Evolutionary conservation across 2,113 vertebrate species (phyloP), one percentile per base, ranked within the genome.

Genomic region (Aepyceros melampus): DNA sequence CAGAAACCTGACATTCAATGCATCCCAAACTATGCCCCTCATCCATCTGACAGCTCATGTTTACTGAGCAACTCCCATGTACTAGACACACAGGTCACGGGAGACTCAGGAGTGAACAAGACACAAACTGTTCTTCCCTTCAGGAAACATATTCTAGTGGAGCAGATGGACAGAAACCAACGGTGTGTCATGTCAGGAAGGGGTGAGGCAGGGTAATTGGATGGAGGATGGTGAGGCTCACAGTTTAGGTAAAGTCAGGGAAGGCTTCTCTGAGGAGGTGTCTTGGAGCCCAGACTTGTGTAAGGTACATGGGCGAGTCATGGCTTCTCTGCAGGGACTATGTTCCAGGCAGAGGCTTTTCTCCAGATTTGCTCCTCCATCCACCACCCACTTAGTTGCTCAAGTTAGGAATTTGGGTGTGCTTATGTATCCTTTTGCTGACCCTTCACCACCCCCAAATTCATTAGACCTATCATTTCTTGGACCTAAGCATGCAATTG

Each of bases 371-470:
- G 29, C 25, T 45, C 33, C 10, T 89, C 7, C 2, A 1, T 67
- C 31, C 31, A 7, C 21, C 67, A 53, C 36, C 51, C 25, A 7
- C 29, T 71, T 55, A 6, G 49, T 58, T 36, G 33, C 36, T 83
- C 62, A n/a, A 25, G 8, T 64, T 36, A 87, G 76, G n/a, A 51
- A 67, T 23, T 49, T 25, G 29, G 51, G 23, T 13, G 16, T 71
- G 31, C 15, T 40, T 17, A 6, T 9, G 9, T 56, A 71, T n/a
- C 21, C 25, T 51, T 82, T 91, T 81, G 45, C 16, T 92, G 21
- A 19, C 2, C 3, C 2, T 9, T 21, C 36, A 40, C 4, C 2
- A 43, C 29, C 33, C 55, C 0, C 6, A 31, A 5, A 23, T 60
- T n/a, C 43, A 13, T 31, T 19, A 60, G n/a, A 33, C 16, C 2